Conservation (phyloP, 1,140 invertebrate species). For the Cataglyphis hispanica region DNA sequence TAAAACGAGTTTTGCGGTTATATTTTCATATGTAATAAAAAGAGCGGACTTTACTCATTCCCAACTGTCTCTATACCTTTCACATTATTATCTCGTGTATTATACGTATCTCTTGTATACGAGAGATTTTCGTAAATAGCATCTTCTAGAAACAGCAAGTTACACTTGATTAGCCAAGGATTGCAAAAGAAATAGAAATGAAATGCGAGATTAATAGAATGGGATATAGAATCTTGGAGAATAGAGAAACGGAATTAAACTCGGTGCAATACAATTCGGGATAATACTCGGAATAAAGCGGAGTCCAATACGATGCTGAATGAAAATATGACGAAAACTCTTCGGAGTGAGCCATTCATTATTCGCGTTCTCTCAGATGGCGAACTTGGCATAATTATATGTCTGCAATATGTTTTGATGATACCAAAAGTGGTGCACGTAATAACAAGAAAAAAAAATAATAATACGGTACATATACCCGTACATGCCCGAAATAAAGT, state of each 20-base stretch:
- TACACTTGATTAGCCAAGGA: not conserved
- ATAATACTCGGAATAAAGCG: slow-evolving; percentile 21
- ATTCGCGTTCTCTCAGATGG: not conserved
- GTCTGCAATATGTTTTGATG: not conserved
- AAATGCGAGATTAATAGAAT: slow-evolving; percentile 9
- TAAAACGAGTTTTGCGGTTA: not conserved
- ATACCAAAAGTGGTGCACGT: too few species aligned
- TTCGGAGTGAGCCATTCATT: slow-evolving; percentile 13
- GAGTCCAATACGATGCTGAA: slow-evolving; percentile 33
- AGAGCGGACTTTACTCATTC: not conserved
- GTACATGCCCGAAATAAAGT: slow-evolving; percentile 3
- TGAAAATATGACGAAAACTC: slow-evolving; percentile 36
- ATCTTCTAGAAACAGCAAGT: not conserved
- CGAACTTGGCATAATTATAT: not conserved
- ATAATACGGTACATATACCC: not conserved
- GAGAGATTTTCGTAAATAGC: not conserved
- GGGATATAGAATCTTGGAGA: not conserved
- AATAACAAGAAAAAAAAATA: not conserved
- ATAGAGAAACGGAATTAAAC: slow-evolving; percentile 16
- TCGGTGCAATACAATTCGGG: slow-evolving; percentile 35
- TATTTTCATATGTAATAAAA: not conserved
- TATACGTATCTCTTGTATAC: too few species aligned
- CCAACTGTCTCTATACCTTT: not conserved
- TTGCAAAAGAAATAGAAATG: not conserved
- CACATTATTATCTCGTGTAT: not conserved